phyloP scores from a whole-genome alignment of 2,113 vertebrate genomes.

The western clawed frog (Xenopus tropicalis) region DNA sequence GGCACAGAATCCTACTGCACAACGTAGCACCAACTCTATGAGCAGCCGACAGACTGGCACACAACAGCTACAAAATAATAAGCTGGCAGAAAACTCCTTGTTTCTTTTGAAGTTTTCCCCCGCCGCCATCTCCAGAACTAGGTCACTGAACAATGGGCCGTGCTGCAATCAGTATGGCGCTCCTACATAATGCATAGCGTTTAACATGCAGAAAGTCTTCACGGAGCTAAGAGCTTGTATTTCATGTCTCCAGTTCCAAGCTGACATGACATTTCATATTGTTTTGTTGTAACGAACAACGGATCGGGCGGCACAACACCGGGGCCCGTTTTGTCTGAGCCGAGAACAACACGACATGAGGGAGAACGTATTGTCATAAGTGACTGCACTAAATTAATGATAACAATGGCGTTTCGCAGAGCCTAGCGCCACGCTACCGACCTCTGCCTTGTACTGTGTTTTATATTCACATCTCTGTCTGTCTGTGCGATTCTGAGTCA shows the following conservation, averaged over 20 bases:
- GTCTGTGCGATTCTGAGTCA: too few relatives aligned
- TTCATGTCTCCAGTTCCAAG: constrained; percentile 91
- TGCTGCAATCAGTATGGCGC: constrained; percentile 83
- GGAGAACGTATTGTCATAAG: constrained; percentile 75
- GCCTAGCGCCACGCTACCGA: too few relatives aligned
- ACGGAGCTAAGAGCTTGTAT: constrained; percentile 83
- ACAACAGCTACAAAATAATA: too few relatives aligned
- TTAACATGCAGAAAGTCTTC: constrained; percentile 87
- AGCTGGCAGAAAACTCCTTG: too few relatives aligned
- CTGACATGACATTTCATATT: constrained; percentile 98
- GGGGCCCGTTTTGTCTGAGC: constrained; percentile 85
- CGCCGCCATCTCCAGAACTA: constrained; percentile 80
- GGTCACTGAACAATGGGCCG: constrained; percentile 93
- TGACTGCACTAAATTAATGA: constrained; percentile 79
- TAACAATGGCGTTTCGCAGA: constrained; percentile 65
- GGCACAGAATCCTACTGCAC: too few relatives aligned
- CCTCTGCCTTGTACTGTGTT: too few relatives aligned
- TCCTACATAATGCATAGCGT: constrained; percentile 98
- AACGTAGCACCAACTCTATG: too few relatives aligned
- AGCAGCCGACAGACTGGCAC: too few relatives aligned
- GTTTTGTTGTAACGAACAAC: constrained; percentile 86
- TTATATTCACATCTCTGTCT: too few relatives aligned
- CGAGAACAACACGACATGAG: constrained; percentile 78
- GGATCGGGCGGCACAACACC: constrained; percentile 83
- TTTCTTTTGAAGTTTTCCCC: constrained; percentile 62